phyloP scores from a whole-genome alignment of 2,888 invertebrate genomes.

The Lamellibrachia columna region DNA sequence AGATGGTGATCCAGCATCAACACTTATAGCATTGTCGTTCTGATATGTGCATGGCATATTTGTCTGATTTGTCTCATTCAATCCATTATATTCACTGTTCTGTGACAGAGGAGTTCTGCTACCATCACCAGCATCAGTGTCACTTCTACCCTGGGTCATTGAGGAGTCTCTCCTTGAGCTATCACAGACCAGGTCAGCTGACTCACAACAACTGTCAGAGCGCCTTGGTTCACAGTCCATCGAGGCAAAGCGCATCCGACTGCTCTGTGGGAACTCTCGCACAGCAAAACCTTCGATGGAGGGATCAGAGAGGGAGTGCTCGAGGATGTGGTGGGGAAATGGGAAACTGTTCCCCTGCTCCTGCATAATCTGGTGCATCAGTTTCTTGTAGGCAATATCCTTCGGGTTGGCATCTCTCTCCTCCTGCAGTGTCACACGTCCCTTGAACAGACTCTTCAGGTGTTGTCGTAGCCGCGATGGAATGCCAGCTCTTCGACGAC shows the following conservation, averaged over 20 bases:
- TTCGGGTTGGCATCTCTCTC: slow-evolving; percentile 18
- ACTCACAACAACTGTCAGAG: neutral
- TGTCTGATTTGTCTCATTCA: neutral
- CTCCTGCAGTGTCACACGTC: neutral
- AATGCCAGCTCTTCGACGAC: neutral
- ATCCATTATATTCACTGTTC: neutral
- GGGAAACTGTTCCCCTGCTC: slow-evolving; percentile 27
- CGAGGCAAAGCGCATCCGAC: slow-evolving; percentile 23
- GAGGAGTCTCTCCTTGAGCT: neutral
- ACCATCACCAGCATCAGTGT: neutral
- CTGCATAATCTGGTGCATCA: slow-evolving; percentile 32
- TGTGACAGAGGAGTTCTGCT: neutral
- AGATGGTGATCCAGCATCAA: neutral
- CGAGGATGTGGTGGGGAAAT: slow-evolving; percentile 7
- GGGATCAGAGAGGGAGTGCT: slow-evolving; percentile 29
- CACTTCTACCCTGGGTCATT: neutral
- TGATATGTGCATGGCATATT: neutral
- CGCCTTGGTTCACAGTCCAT: slow-evolving; percentile 8
- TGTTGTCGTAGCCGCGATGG: neutral
- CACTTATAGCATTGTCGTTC: neutral
- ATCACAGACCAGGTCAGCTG: neutral
- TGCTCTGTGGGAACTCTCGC: slow-evolving; percentile 39
- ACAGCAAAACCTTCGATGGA: slow-evolving; percentile 35
- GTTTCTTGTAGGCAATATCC: slow-evolving; percentile 31
- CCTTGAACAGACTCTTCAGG: neutral